phyloP scores from a whole-genome alignment of 2,113 vertebrate species.

The Eleginops maclovinus region DNA sequence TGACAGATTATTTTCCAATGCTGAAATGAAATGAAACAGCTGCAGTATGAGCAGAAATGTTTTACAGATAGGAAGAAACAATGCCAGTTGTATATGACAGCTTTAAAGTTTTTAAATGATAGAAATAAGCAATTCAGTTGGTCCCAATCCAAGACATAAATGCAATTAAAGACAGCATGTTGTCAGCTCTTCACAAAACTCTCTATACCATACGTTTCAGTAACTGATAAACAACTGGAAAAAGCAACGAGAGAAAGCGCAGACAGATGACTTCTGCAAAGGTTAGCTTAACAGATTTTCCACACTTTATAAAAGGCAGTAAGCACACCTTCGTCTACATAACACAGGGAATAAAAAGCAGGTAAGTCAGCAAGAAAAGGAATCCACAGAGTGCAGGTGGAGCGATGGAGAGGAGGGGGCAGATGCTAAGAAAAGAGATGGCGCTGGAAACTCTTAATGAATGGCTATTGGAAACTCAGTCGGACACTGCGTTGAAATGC shows the following conservation, averaged over 20 bases:
- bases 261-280: slow-evolving; percentile 43
- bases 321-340: slow-evolving; percentile 41
- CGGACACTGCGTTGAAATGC: slow-evolving; percentile 77
- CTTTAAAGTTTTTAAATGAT: slow-evolving; percentile 8
- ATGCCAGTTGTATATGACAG: slow-evolving; percentile 10
- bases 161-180: slow-evolving; percentile 39
- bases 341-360: slow-evolving; percentile 68
- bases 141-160: slow-evolving; percentile 23
- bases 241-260: slow-evolving; percentile 13
- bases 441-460: slow-evolving; percentile 82
- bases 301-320: slow-evolving; percentile 9
- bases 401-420: slow-evolving; percentile 63
- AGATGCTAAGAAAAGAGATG: slow-evolving; percentile 79
- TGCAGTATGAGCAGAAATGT: slow-evolving; percentile 5
- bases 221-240: slow-evolving; percentile 32
- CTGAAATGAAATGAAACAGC: slow-evolving; percentile 38
- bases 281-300: slow-evolving; percentile 49
- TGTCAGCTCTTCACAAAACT: slow-evolving; percentile 31
- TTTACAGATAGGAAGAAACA: slow-evolving; percentile 13
- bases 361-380: slow-evolving; percentile 82
- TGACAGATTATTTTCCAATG: slow-evolving; percentile 57
- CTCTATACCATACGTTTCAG: neutral
- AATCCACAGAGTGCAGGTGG: slow-evolving; percentile 79
- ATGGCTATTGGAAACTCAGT: slow-evolving; percentile 81
- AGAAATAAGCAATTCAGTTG: neutral